phyloP scores from a whole-genome alignment of 1,140 invertebrate species.

The Megathymus violae region DNA sequence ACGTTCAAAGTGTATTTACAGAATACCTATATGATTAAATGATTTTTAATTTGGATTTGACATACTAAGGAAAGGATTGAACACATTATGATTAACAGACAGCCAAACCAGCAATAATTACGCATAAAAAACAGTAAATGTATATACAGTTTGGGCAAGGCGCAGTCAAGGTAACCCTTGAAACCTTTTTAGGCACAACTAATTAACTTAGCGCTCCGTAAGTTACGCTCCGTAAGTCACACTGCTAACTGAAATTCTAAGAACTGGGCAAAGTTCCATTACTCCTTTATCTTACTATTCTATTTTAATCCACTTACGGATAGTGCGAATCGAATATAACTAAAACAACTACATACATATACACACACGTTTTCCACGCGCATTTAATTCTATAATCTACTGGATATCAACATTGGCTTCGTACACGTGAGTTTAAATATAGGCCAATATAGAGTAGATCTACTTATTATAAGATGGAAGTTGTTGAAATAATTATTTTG shows the following conservation, averaged over 20 bases:
- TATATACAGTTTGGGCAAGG: no score
- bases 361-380: constrained; percentile 13
- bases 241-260: constrained; percentile 12
- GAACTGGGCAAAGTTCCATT: constrained; percentile 7
- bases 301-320: constrained; percentile 18
- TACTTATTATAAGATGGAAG: not conserved
- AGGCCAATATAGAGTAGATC: not conserved
- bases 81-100: not conserved
- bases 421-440: constrained; percentile 21
- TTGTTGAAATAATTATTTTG: not conserved
- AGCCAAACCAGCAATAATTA: not conserved
- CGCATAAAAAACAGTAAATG: no score
- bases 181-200: not conserved
- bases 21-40: no score
- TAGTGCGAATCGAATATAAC: no score
- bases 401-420: constrained; percentile 10
- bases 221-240: not conserved
- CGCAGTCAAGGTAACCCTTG: no score
- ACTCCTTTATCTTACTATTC: constrained; percentile 15
- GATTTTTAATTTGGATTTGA: no score
- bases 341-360: no score
- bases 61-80: no score
- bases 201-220: not conserved
- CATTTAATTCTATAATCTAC: constrained; percentile 21
- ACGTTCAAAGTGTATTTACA: no score